Evolutionary conservation across 2,888 invertebrate genomes (phyloP).

Genomic region (Lasioglossum figueresi): DNA sequence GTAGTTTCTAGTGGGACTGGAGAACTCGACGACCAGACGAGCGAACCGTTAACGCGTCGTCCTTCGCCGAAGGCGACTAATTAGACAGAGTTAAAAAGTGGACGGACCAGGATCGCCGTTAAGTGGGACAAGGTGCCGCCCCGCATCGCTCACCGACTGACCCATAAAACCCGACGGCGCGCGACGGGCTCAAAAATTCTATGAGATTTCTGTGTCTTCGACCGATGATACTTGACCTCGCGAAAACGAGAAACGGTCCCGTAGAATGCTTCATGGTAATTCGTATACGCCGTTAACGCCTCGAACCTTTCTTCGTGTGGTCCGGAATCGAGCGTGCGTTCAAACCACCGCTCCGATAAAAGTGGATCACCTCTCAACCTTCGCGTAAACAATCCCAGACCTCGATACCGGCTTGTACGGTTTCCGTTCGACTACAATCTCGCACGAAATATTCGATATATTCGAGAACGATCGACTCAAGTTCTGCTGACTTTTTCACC

Average conservation of each 20-base stretch:
- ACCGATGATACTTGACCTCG: neutral
- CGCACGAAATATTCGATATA: neutral
- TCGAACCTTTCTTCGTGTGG: neutral
- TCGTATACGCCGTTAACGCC: neutral
- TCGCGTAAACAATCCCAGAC: neutral
- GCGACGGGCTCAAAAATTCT: neutral
- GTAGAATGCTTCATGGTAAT: neutral
- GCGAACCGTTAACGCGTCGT: conserved; percentile 49
- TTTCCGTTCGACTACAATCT: neutral
- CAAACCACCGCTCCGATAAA: neutral
- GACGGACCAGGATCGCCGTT: conserved; percentile 69
- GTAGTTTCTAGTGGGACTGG: conserved; percentile 12
- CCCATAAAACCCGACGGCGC: conserved; percentile 47
- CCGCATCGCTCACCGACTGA: conserved; percentile 52
- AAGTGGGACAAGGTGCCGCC: conserved; percentile 63
- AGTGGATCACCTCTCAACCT: neutral
- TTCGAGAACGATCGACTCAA: neutral
- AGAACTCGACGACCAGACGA: neutral
- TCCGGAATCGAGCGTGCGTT: conserved; percentile 6
- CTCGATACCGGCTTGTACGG: neutral
- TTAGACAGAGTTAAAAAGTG: conserved; percentile 71
- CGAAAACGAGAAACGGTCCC: neutral
- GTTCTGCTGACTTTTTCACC: neutral
- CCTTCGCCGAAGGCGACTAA: conserved; percentile 65
- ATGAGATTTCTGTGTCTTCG: neutral